Conservation (phyloP, 2,888 invertebrate genomes). For the Schizotus pectinicornis region DNA sequence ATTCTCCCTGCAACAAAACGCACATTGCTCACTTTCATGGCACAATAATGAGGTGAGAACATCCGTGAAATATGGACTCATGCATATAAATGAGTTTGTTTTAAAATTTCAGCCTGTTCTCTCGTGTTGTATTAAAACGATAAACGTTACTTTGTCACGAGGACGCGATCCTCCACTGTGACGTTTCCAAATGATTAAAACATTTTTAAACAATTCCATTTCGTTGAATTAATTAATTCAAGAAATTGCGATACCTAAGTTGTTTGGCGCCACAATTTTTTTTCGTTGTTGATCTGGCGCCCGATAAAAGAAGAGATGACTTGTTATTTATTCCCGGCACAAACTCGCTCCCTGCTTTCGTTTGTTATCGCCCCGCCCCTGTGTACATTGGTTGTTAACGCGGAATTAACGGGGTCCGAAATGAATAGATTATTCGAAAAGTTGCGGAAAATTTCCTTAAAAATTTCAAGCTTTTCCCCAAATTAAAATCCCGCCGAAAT, state of each 20-base stretch:
- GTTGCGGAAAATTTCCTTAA: constrained; percentile 1
- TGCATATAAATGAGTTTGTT: constrained; percentile 22
- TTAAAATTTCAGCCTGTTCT: constrained; percentile 1
- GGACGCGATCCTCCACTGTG: background rate
- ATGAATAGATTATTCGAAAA: constrained; percentile 6
- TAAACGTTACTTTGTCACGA: background rate
- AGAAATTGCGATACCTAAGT: no score
- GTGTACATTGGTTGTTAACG: constrained; percentile 31
- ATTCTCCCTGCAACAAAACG: constrained; percentile 12
- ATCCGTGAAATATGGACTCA: constrained; percentile 20
- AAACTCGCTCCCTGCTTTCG: constrained; percentile 27
- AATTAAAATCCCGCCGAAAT: background rate
- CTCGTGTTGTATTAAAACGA: background rate
- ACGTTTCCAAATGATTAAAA: background rate
- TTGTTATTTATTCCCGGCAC: constrained; percentile 32
- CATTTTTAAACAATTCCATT: background rate
- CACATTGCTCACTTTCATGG: constrained; percentile 6
- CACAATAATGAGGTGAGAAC: constrained; percentile 17
- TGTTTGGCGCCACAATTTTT: no score
- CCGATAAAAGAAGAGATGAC: constrained; percentile 13
- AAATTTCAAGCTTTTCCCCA: background rate
- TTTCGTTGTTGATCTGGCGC: no score
- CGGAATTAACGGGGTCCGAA: background rate
- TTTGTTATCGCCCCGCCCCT: constrained; percentile 23
- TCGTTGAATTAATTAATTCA: no score